These are phyloP conservation scores for Pseudolaguvia tuberculata DNA, from an alignment of 2,113 vertebrate species.

Conservation along the genomic window DNA sequence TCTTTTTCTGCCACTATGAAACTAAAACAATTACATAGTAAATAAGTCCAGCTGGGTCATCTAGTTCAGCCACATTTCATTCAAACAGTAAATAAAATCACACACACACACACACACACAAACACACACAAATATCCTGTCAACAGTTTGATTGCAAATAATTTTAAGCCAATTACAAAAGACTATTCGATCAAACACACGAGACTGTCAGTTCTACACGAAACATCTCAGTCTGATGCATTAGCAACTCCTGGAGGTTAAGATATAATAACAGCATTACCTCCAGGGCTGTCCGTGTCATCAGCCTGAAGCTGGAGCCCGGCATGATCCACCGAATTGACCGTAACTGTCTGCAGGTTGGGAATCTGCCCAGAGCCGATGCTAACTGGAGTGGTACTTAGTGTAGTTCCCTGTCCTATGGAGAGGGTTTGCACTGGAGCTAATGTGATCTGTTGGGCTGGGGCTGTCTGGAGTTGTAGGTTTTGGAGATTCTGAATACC, in stretches of 20 bases:
- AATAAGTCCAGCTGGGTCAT: background rate
- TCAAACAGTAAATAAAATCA: background rate
- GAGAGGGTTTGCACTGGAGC: conserved; percentile 95
- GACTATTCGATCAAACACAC: background rate
- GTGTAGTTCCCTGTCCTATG: conserved; percentile 81
- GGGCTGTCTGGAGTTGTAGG: conserved; percentile 91
- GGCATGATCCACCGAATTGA: conserved; percentile 86
- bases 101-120: background rate
- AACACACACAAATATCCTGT: background rate
- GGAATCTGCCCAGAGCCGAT: conserved; percentile 90
- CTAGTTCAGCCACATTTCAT: conserved; percentile 9
- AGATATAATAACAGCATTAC: conserved; percentile 59
- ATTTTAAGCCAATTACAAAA: conserved; percentile 3
- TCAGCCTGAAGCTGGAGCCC: conserved; percentile 86
- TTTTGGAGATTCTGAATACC: conserved; percentile 98
- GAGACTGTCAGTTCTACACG: background rate
- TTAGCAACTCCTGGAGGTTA: background rate
- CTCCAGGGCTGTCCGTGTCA: conserved; percentile 82
- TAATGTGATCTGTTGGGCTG: conserved; percentile 93
- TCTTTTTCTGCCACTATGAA: conserved; percentile 33
- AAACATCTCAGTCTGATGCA: background rate
- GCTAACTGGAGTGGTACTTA: conserved; percentile 81
- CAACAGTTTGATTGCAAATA: background rate
- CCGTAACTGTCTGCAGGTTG: conserved; percentile 95
- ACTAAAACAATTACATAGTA: background rate